Evolutionary conservation across 2,113 vertebrate genomes (phyloP).

Genomic region (Isichthys henryi): DNA sequence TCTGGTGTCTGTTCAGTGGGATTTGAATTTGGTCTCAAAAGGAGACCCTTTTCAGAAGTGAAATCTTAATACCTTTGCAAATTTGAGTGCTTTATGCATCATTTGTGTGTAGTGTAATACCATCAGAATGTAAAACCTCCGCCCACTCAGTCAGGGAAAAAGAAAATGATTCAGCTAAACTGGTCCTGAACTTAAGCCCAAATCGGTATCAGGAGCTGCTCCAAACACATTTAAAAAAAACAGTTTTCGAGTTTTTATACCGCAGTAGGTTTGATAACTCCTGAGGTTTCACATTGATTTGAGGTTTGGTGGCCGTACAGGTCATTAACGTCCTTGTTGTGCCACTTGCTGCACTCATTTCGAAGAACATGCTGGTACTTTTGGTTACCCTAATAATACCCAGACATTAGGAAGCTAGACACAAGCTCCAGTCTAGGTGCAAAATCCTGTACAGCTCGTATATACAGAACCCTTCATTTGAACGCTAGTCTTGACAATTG

Average conservation of each 20-base stretch:
- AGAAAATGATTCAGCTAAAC: background rate
- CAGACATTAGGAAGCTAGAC: background rate
- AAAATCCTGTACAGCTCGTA: background rate
- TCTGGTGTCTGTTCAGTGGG: background rate
- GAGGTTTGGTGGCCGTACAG: background rate
- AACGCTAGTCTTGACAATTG: background rate
- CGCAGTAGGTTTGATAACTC: background rate
- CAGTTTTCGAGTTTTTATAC: background rate
- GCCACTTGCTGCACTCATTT: background rate
- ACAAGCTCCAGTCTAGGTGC: background rate
- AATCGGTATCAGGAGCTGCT: background rate
- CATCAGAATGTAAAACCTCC: background rate
- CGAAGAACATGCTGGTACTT: background rate
- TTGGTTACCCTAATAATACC: background rate
- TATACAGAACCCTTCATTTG: background rate
- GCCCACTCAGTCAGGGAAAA: background rate
- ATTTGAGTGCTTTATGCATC: background rate
- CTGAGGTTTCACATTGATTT: background rate
- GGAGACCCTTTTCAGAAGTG: background rate
- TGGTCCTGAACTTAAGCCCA: background rate
- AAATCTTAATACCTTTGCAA: background rate
- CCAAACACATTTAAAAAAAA: background rate
- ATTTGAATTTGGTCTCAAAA: background rate
- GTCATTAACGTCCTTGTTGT: background rate
- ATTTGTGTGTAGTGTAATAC: background rate